Evolutionary conservation across 2,888 invertebrate species (phyloP).

Genomic region (Macaria notata): DNA sequence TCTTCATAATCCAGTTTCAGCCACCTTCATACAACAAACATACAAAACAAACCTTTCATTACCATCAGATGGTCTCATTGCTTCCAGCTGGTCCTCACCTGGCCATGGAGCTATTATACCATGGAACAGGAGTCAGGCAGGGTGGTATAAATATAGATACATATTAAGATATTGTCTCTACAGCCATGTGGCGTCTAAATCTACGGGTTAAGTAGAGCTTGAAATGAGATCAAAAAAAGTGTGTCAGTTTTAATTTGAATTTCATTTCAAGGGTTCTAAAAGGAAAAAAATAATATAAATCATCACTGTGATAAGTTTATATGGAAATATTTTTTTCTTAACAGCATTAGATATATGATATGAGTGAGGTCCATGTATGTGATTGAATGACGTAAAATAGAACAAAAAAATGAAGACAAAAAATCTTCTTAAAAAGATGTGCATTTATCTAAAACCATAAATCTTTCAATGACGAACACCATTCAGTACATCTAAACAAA

Average conservation of each 20-base stretch:
- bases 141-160: background rate
- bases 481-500: conserved; percentile 28
- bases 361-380: no score
- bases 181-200: conserved; percentile 11
- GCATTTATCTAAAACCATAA: no score
- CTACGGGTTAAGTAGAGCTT: conserved; percentile 7
- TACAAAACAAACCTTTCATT: conserved; percentile 26
- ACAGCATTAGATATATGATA: no score
- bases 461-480: conserved; percentile 4
- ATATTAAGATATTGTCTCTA: no score
- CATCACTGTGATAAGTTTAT: no score
- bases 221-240: conserved; percentile 3
- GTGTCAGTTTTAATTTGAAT: no score
- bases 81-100: conserved; percentile 37
- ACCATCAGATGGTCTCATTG: conserved; percentile 24
- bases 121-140: background rate
- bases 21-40: conserved; percentile 9
- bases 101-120: conserved; percentile 4
- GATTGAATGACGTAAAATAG: no score
- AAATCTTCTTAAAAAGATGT: no score
- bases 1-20: conserved; percentile 1
- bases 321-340: no score
- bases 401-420: no score
- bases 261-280: no score
- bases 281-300: no score